Evolutionary conservation across 2,888 invertebrate species (phyloP), one percentile per base, ranked within the genome.

Genomic region (Laothoe populi): DNA sequence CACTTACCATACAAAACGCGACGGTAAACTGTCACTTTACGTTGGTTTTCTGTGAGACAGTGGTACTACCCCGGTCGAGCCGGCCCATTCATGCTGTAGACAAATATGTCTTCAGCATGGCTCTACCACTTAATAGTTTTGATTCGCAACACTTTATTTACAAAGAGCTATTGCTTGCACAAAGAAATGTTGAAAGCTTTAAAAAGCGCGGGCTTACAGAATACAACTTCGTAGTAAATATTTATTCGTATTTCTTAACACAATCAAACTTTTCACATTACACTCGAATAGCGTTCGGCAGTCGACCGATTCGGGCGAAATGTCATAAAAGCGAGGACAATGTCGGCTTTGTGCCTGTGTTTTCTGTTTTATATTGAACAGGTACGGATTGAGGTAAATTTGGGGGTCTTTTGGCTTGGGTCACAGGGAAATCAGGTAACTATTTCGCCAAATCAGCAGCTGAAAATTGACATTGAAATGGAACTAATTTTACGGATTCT

Each of bases 241-340:
- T 53, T 53, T 48, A 26, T 48, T 53, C 53, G 35, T 19, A 19
- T 46, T 45, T 49, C 19, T 31, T 53, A 16, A 53, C 53, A 53
- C 53, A 53, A 53, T 35, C 53, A 53, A 53, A 53, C 53, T 53
- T 53, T 53, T 53, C 53, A 19, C 16, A 53, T 53, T 53, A 53
- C 53, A 53, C n/a, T 48, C 48, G 24, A 48, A 48, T 48, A 26
- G 19, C 53, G 19, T 53, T 53, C 53, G 35, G 48, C 24, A 19
- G 53, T 3, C 16, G 16, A 21, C 42, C 44, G 19, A 24, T 46
- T 46, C 53, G 5, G 26, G n/a, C n/a, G 31, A 53, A 53, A 53
- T 53, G 35, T 53, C 35, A 35, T 53, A 53, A 53, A 53, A 53
- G 19, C 53, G 19, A 31, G 53, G 19, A 53, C 53, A 53, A 53